These are phyloP conservation scores for Megatriorchis doriae DNA, from an alignment of 2,113 vertebrate species.

Conservation along the genomic window DNA sequence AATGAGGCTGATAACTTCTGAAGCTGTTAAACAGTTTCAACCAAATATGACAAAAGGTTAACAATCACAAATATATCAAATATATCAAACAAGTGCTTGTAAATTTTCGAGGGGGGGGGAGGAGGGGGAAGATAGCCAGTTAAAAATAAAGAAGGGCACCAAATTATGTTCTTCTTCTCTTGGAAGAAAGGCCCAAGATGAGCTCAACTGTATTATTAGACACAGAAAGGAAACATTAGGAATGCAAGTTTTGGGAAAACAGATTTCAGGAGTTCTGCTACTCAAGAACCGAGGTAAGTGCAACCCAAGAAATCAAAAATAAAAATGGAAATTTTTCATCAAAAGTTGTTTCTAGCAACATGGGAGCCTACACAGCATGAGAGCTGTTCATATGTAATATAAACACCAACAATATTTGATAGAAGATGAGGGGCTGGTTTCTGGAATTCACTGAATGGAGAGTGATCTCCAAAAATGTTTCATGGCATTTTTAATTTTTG, in stretches of 20 bases:
- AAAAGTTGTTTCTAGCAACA: neutral
- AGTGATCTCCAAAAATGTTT: neutral
- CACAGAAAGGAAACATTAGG: neutral
- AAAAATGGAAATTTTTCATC: accelerated
- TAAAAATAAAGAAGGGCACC: neutral
- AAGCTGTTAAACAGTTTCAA: neutral
- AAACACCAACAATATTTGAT: neutral
- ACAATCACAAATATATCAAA: neutral
- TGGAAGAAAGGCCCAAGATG: neutral
- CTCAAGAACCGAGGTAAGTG: neutral
- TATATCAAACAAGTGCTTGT: neutral
- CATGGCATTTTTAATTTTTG: neutral
- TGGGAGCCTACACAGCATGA: neutral
- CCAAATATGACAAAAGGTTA: neutral
- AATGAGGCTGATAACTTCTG: neutral
- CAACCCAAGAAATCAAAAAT: neutral
- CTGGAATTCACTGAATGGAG: neutral
- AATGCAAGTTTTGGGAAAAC: neutral
- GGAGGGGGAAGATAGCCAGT: no score
- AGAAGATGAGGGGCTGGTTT: neutral
- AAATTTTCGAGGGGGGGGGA: neutral
- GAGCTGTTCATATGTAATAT: accelerated
- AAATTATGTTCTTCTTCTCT: neutral
- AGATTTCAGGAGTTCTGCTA: neutral
- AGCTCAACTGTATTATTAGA: neutral